A percentile compares a stretch with the other conserved stretches of the same genome.
phyloP scores from a whole-genome alignment of 2,797 vertebrate genomes.

The Orientallactaga sibirica region DNA sequence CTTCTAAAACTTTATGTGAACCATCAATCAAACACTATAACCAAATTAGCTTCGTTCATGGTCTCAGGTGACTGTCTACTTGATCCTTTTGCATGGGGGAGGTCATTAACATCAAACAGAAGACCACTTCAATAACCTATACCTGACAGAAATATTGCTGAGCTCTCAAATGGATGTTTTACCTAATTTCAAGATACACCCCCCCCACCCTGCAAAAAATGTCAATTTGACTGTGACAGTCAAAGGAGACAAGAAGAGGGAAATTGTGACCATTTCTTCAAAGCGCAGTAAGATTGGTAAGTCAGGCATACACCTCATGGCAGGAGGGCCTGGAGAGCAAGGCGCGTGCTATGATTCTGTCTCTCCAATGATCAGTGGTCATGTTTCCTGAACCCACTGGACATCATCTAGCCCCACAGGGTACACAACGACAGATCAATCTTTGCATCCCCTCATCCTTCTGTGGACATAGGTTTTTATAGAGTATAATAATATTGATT shows the following conservation, averaged over 20 bases:
- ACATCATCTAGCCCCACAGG: not conserved
- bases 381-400: not conserved
- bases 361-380: not conserved
- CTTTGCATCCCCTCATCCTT: not conserved
- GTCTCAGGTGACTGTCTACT: not conserved
- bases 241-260: not conserved
- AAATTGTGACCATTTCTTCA: not conserved
- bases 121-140: not conserved
- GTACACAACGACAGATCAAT: not conserved
- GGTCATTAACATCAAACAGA: not conserved
- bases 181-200: not conserved
- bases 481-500: not conserved
- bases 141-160: not conserved
- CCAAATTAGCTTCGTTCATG: not conserved
- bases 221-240: conserved; percentile 1
- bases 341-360: not conserved
- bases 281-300: not conserved
- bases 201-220: not conserved
- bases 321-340: not conserved
- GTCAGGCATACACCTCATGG: not conserved
- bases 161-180: not conserved
- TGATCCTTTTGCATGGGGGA: not conserved
- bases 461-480: not conserved
- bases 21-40: conserved; percentile 20
- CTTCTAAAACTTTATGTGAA: conserved; percentile 18